Base-by-base conservation (phyloP, 2,797 vertebrate genomes). In the Lophotriccus pileatus region DNA sequence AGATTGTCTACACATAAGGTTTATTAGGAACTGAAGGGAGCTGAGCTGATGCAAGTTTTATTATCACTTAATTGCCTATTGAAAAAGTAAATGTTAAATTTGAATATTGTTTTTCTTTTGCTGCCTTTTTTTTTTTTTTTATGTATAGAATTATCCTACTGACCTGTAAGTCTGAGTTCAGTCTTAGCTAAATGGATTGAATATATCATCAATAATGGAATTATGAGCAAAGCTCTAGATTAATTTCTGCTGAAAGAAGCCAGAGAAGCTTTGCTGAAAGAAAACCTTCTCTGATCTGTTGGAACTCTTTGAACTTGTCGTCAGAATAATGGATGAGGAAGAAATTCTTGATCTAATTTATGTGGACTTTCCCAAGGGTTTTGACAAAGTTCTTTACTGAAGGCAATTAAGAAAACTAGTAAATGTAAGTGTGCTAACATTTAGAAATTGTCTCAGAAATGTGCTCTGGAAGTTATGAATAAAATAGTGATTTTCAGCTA, bases 291-390 rank as follows among this genome's bases (percentile, higher is more conserved):
- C 47, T 84, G 66, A 69, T 87, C 50, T 89, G 7, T 73, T 84
- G 82, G 66, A 91, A 66, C 32, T 63, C 55, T 87, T 89, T 82
- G 36, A 82, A 80, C 32, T 25, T 73, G 62, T 83, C 50, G 64
- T 81, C 36, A 78, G 79, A 95, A 85, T 88, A 88, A 93, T 92
- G 32, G 52, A 79, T 88, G 67, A 86, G 70, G 37, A 64, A 70
- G 39, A 70, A 96, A 66, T 50, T 10, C 32, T 73, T 87, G 21
- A 84, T 91, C 56, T 86, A 79, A 92, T 95, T 89, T 88, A 69
- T 70, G 56, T 88, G 47, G 82, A 70, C 36, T 90, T 96, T 70
- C 50, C 63, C 76, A 91, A 84, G 53, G 32, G 41, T 93, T 93
- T 91, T 84, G 55, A 53, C 55, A 91, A 94, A 73, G 30, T 88